A percentile compares a stretch with the other conserved stretches of the same genome.
Evolutionary conservation across 1,140 invertebrate genomes (phyloP).

Genomic region (Anagrus nilaparvatae): DNA sequence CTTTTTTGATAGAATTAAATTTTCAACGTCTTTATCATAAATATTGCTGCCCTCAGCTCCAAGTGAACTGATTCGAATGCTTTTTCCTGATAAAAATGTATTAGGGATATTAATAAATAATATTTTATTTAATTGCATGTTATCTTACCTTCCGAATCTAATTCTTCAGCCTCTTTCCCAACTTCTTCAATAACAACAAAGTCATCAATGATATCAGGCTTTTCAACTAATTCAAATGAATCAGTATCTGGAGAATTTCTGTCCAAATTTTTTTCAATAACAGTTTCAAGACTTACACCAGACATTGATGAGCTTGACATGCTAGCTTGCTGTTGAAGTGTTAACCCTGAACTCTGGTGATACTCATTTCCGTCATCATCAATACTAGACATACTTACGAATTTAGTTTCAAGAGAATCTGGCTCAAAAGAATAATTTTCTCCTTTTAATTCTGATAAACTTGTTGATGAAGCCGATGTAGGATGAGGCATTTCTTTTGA

Average conservation of each 20-base stretch:
- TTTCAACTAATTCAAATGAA: constrained; percentile 81
- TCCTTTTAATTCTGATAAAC: too few relatives aligned
- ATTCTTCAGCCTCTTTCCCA: constrained; percentile 69
- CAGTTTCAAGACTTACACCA: constrained; percentile 37
- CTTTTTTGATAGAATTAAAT: constrained; percentile 41
- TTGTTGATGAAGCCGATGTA: neutral
- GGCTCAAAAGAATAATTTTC: constrained; percentile 13
- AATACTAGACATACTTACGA: neutral
- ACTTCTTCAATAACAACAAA: constrained; percentile 81
- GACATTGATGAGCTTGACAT: constrained; percentile 40
- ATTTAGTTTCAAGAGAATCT: constrained; percentile 19
- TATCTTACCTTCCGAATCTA: constrained; percentile 55
- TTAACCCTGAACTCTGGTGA: constrained; percentile 16
- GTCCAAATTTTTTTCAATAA: constrained; percentile 45
- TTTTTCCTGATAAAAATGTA: too few relatives aligned
- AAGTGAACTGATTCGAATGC: constrained; percentile 49
- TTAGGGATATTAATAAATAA: neutral
- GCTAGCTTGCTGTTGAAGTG: constrained; percentile 33
- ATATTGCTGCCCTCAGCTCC: constrained; percentile 42
- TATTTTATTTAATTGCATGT: neutral
- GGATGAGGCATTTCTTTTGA: constrained; percentile 24
- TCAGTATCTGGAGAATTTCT: constrained; percentile 70
- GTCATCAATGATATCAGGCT: constrained; percentile 74
- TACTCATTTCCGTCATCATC: constrained; percentile 20
- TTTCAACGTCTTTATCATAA: constrained; percentile 66